phyloP scores from a whole-genome alignment of 2,113 vertebrate species.

The Hydrolagus affinis region DNA sequence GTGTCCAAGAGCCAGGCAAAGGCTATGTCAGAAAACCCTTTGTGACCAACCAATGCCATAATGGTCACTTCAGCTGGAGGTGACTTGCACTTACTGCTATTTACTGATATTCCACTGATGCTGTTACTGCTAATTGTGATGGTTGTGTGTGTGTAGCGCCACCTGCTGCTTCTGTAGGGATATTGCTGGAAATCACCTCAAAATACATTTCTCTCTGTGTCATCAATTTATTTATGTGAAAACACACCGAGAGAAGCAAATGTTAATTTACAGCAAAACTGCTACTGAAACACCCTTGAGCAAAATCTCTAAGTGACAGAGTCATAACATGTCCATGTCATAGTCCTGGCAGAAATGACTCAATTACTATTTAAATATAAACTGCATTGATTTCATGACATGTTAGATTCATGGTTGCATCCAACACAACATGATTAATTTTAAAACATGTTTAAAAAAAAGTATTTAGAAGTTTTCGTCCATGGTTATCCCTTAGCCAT shows the following conservation, averaged over 20 bases:
- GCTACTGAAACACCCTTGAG: neutral
- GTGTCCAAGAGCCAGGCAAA: too few relatives aligned
- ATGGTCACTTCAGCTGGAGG: neutral
- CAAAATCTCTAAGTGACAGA: neutral
- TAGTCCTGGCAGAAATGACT: neutral
- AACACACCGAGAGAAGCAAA: neutral
- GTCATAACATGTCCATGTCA: too few relatives aligned
- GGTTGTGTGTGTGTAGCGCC: neutral
- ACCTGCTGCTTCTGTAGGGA: slow-evolving; percentile 7
- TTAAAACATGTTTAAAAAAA: too few relatives aligned
- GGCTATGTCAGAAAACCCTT: neutral
- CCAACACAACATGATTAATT: too few relatives aligned
- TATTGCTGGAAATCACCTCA: neutral
- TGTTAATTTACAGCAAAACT: neutral
- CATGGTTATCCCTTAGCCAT: too few relatives aligned
- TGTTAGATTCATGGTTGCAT: too few relatives aligned
- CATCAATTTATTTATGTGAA: too few relatives aligned
- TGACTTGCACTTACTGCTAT: too few relatives aligned
- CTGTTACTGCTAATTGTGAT: neutral
- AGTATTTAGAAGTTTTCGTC: too few relatives aligned
- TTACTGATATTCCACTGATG: too few relatives aligned
- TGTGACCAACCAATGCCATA: neutral
- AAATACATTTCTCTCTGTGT: neutral
- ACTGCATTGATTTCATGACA: neutral
- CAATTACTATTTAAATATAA: neutral